phyloP scores from a whole-genome alignment of 2,888 invertebrate species.

The Mimumesa dahlbomi region DNA sequence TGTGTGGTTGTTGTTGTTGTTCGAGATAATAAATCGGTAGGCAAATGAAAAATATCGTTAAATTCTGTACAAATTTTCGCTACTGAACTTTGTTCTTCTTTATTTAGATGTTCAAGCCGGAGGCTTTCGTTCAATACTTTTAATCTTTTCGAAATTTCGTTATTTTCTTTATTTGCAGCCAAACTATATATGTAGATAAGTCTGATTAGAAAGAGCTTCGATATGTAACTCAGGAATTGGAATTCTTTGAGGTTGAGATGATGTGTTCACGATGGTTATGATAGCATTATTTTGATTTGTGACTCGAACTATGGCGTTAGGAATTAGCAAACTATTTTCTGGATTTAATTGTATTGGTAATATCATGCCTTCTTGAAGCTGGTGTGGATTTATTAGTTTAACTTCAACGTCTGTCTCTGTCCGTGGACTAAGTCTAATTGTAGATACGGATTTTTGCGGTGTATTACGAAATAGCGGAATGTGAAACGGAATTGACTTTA shows the following conservation, averaged over 20 bases:
- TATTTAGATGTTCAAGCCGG: too few relatives aligned
- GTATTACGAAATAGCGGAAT: too few relatives aligned
- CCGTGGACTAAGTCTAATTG: background rate
- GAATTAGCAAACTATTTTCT: background rate
- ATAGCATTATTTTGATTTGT: background rate
- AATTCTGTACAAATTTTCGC: background rate
- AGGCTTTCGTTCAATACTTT: too few relatives aligned
- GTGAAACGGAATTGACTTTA: slow-evolving; percentile 2
- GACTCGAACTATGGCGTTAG: background rate
- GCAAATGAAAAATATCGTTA: too few relatives aligned
- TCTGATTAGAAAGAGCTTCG: too few relatives aligned
- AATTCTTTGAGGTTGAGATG: background rate
- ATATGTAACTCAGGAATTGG: too few relatives aligned
- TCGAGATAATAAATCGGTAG: background rate
- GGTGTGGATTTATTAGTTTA: too few relatives aligned
- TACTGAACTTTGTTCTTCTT: background rate
- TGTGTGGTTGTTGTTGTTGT: background rate
- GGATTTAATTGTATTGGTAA: too few relatives aligned
- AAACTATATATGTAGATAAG: too few relatives aligned
- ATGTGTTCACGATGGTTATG: background rate
- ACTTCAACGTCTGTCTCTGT: slow-evolving; percentile 4
- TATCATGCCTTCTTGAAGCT: too few relatives aligned
- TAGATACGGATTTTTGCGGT: background rate
- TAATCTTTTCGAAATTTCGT: too few relatives aligned
- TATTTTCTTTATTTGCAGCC: too few relatives aligned